A percentile compares a stretch with the other conserved stretches of the same genome.
phyloP scores from a whole-genome alignment of 2,797 vertebrate species.

The Urocyon cinereoargenteus region DNA sequence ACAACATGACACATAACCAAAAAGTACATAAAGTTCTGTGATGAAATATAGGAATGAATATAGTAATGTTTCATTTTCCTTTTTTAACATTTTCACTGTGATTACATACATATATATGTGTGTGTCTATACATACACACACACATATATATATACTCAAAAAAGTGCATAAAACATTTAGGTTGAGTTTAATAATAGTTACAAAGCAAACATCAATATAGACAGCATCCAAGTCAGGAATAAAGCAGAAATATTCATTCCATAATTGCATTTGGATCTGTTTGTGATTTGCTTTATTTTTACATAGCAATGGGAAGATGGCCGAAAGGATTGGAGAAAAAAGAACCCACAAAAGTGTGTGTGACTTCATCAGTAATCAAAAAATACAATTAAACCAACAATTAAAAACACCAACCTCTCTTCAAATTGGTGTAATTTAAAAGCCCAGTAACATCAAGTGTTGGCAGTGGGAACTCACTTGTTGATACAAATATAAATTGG shows the following conservation, averaged over 20 bases:
- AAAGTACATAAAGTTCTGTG: background rate
- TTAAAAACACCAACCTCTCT: background rate
- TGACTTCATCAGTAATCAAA: background rate
- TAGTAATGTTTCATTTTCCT: background rate
- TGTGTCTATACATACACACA: background rate
- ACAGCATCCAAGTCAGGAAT: background rate
- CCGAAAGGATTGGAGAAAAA: background rate
- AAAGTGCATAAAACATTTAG: background rate
- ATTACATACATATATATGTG: background rate
- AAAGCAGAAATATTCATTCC: background rate
- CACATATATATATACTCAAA: background rate
- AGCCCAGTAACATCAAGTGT: background rate
- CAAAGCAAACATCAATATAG: background rate
- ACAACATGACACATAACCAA: background rate
- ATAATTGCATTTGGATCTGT: background rate
- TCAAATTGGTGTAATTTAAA: background rate
- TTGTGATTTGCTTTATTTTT: slow-evolving; percentile 12
- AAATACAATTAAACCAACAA: background rate
- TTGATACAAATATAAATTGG: background rate
- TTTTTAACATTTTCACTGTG: background rate
- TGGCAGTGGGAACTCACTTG: background rate
- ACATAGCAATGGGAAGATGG: background rate
- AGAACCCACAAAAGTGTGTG: background rate
- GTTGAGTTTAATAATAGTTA: background rate
- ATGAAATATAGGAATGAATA: background rate